Evolutionary conservation across 1,140 invertebrate genomes (phyloP).

Genomic region (Drosophila suzukii): DNA sequence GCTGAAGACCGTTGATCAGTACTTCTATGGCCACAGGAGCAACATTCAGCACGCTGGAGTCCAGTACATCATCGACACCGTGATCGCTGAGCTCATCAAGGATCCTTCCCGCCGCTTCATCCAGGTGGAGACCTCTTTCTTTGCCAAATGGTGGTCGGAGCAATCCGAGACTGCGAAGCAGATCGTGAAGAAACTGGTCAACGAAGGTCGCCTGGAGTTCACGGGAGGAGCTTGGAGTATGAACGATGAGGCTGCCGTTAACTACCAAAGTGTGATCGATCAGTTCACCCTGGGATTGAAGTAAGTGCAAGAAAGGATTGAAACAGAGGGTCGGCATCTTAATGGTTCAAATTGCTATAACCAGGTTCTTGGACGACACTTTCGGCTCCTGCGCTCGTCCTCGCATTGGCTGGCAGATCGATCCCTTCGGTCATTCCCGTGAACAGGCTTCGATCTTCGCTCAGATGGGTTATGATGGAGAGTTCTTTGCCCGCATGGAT

Average conservation of each 20-base stretch:
- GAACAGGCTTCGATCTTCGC: conserved; percentile 95
- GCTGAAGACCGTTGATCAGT: conserved; percentile 97
- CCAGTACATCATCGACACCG: conserved; percentile 96
- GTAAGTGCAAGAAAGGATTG: conserved; percentile 83
- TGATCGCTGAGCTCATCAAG: conserved; percentile 90
- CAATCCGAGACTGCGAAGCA: conserved; percentile 88
- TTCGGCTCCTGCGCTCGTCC: conserved; percentile 94
- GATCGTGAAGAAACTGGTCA: conserved; percentile 87
- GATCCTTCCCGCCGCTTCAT: conserved; percentile 90
- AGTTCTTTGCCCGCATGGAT: conserved; percentile 95
- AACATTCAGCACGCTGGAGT: conserved; percentile 93
- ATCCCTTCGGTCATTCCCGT: conserved; percentile 96
- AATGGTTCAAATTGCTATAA: too few relatives aligned
- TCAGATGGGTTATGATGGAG: conserved; percentile 93
- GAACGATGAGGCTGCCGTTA: conserved; percentile 97
- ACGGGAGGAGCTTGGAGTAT: conserved; percentile 95
- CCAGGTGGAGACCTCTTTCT: conserved; percentile 94
- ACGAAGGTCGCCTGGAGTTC: conserved; percentile 94
- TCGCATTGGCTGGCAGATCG: conserved; percentile 95
- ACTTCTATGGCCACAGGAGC: conserved; percentile 92
- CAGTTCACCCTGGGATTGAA: conserved; percentile 93
- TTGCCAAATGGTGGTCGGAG: conserved; percentile 96
- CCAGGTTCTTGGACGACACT: conserved; percentile 89
- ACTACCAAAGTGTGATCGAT: conserved; percentile 98
- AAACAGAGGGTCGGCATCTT: neutral